Evolutionary conservation across 2,797 vertebrate species (phyloP).

Genomic region (Atherinosoma microstoma): DNA sequence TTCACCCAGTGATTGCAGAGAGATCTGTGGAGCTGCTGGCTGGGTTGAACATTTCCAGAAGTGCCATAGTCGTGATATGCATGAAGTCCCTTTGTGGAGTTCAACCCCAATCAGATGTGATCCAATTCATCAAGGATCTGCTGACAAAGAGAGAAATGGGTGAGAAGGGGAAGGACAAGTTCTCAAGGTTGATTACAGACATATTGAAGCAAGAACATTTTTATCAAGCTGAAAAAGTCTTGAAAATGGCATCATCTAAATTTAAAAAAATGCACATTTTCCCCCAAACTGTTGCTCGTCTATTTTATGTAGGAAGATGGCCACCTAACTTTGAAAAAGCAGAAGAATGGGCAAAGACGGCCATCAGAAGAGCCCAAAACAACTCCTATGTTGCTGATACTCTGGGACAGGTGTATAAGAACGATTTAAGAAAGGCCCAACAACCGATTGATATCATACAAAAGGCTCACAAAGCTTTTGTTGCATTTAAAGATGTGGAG

Average conservation of each 20-base stretch:
- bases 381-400: conserved; percentile 53
- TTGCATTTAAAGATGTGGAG: conserved; percentile 36
- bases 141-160: conserved; percentile 34
- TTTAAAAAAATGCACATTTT: fast-evolving
- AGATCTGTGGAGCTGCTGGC: neutral
- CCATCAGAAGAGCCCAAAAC: conserved; percentile 14
- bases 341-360: conserved; percentile 18
- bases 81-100: neutral
- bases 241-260: conserved; percentile 4
- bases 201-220: fast-evolving
- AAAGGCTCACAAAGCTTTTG: neutral
- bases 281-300: conserved; percentile 42
- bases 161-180: neutral
- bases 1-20: fast-evolving
- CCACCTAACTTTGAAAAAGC: fast-evolving
- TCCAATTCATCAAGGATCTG: conserved; percentile 26
- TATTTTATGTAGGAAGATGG: neutral
- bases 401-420: conserved; percentile 54
- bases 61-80: fast-evolving
- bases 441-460: fast-evolving
- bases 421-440: neutral
- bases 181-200: conserved; percentile 42
- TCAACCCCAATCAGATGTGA: fast-evolving
- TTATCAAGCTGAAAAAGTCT: fast-evolving
- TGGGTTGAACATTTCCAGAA: fast-evolving